Conservation (phyloP, 2,113 vertebrate species). For the Epinephelus moara region DNA sequence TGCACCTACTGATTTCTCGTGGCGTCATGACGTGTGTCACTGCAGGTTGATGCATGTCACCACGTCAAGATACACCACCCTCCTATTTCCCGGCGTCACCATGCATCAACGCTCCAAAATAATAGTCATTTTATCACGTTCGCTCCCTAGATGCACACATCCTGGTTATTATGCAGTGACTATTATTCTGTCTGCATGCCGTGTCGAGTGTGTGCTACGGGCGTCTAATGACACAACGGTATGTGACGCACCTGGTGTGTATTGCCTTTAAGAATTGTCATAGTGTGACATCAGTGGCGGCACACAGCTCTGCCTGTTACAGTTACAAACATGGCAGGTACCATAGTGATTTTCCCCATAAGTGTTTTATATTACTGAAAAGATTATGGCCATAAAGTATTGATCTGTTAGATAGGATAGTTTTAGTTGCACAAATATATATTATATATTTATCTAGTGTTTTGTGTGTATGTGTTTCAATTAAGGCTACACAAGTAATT, state of each 20-base stretch:
- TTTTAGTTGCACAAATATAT: background rate
- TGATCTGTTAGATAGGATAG: background rate
- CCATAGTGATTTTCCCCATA: background rate
- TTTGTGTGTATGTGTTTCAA: too few species aligned
- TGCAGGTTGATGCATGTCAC: conserved; percentile 16
- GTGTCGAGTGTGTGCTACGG: conserved; percentile 9
- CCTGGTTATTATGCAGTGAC: background rate
- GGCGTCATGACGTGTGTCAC: background rate
- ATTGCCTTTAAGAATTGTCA: conserved; percentile 13
- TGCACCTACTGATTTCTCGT: conserved; percentile 7
- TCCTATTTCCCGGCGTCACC: background rate
- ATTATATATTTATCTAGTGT: too few species aligned
- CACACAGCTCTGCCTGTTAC: conserved; percentile 5
- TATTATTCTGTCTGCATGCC: conserved; percentile 17
- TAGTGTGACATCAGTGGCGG: conserved; percentile 20
- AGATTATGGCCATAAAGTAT: background rate
- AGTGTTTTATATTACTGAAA: background rate
- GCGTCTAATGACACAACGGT: conserved; percentile 6
- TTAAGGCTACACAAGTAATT: too few species aligned
- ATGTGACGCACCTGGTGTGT: background rate
- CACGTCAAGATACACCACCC: background rate
- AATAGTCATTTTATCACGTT: conserved; percentile 11
- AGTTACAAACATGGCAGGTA: background rate
- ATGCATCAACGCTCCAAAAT: conserved; percentile 14
- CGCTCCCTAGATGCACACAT: conserved; percentile 1